Evolutionary conservation across 2,888 invertebrate genomes (phyloP).

Genomic region (Argyresthia goedartella): DNA sequence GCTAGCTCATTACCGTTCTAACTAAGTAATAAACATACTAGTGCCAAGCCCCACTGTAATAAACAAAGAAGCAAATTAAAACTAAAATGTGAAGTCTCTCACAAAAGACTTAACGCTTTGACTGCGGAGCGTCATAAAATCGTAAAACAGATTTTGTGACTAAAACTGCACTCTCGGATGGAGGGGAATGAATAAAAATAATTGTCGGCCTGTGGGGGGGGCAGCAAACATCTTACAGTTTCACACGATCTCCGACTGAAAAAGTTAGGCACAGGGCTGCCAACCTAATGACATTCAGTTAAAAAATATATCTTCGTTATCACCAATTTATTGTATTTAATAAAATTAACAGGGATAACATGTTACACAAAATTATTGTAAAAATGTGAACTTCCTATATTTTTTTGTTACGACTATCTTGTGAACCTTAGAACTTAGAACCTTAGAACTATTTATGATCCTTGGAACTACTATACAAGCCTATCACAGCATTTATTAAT

Average conservation of each 20-base stretch:
- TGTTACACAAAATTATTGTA: too few species aligned
- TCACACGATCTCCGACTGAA: conserved; percentile 35
- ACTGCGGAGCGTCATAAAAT: conserved; percentile 11
- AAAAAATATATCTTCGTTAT: too few species aligned
- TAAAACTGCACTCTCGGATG: conserved; percentile 7
- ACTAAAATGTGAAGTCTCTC: neutral
- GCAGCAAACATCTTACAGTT: conserved; percentile 41
- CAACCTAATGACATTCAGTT: conserved; percentile 15
- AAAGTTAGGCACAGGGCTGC: conserved; percentile 27
- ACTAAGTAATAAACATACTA: too few species aligned
- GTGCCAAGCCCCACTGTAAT: neutral
- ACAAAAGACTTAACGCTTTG: conserved; percentile 6
- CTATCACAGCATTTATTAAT: too few species aligned
- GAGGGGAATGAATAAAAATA: conserved; percentile 51
- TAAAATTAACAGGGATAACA: too few species aligned
- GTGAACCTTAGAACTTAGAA: too few species aligned
- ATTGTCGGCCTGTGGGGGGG: conserved; percentile 36
- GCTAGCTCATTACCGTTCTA: too few species aligned
- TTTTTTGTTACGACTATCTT: too few species aligned
- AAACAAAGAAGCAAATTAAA: neutral
- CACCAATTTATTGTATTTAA: too few species aligned
- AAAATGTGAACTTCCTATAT: too few species aligned
- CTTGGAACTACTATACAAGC: too few species aligned
- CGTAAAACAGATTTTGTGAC: conserved; percentile 13
- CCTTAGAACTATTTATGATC: too few species aligned